Conservation (phyloP, 2,113 vertebrate genomes). For the Puntigrus tetrazona region DNA sequence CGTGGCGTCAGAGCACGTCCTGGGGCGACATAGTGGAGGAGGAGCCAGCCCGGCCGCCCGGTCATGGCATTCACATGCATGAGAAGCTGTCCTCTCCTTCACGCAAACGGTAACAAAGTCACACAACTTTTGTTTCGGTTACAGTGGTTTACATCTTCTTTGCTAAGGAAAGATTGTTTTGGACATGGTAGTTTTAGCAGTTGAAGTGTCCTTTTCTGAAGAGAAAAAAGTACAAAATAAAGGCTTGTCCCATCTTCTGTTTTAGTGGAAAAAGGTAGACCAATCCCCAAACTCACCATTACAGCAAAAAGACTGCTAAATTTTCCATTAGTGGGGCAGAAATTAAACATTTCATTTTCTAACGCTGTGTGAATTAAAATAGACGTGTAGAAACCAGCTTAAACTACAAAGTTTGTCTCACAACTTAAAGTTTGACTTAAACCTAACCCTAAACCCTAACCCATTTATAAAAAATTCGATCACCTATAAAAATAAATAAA, state of each 20-base stretch:
- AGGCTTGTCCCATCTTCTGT: neutral
- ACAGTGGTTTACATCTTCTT: neutral
- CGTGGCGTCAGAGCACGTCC: conserved; percentile 94
- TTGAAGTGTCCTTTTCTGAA: neutral
- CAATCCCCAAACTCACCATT: neutral
- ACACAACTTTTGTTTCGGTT: neutral
- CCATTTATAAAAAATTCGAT: no score
- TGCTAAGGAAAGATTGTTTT: neutral
- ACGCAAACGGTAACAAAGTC: conserved; percentile 85
- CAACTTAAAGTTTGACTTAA: no score
- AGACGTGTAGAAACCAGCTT: neutral
- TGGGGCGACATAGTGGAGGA: conserved; percentile 99
- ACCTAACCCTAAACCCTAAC: no score
- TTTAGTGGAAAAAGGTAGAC: neutral
- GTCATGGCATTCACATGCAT: conserved; percentile 99
- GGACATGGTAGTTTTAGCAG: neutral
- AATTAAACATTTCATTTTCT: neutral
- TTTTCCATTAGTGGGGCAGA: neutral
- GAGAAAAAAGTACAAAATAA: neutral
- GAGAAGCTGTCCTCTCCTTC: conserved; percentile 97
- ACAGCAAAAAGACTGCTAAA: neutral
- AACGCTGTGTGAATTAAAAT: neutral
- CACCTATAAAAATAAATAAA: no score
- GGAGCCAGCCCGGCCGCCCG: conserved; percentile 92
- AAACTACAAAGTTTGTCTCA: neutral